A percentile compares a stretch with the other conserved stretches of the same genome.
Evolutionary conservation across 2,113 vertebrate genomes (phyloP).

Genomic region (Brachypteracias leptosomus): DNA sequence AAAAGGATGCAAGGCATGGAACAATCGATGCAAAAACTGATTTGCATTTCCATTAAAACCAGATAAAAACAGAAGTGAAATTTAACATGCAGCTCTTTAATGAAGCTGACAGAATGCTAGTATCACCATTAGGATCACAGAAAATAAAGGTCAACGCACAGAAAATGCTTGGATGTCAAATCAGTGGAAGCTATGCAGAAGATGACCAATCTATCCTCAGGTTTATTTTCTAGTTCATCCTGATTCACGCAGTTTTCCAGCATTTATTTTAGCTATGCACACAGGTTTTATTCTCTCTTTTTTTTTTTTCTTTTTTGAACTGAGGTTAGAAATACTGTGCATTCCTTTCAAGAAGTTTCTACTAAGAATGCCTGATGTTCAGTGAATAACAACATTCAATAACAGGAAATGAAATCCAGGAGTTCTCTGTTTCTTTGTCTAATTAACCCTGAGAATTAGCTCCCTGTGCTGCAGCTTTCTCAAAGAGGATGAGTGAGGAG

Average conservation of each 20-base stretch:
- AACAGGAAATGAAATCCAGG: neutral
- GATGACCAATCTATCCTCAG: neutral
- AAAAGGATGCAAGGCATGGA: neutral
- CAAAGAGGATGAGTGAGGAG: neutral
- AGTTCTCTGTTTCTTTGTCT: neutral
- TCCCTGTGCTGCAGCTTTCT: neutral
- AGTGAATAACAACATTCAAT: neutral
- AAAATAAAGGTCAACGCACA: neutral
- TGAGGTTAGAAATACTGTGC: neutral
- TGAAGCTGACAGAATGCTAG: neutral
- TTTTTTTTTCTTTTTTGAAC: neutral
- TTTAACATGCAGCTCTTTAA: neutral
- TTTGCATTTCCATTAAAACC: constrained; percentile 9
- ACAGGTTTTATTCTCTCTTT: neutral
- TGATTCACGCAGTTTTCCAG: neutral
- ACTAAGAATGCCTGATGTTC: neutral
- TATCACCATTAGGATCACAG: neutral
- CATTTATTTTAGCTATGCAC: neutral
- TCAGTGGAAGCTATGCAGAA: neutral
- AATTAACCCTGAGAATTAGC: neutral
- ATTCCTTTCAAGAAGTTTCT: neutral
- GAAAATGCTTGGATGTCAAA: neutral
- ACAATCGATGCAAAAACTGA: neutral
- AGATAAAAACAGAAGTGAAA: neutral
- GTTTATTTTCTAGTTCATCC: neutral